Evolutionary conservation across 2,113 vertebrate genomes (phyloP).

Genomic region (Pseudorhombus dupliciocellatus): DNA sequence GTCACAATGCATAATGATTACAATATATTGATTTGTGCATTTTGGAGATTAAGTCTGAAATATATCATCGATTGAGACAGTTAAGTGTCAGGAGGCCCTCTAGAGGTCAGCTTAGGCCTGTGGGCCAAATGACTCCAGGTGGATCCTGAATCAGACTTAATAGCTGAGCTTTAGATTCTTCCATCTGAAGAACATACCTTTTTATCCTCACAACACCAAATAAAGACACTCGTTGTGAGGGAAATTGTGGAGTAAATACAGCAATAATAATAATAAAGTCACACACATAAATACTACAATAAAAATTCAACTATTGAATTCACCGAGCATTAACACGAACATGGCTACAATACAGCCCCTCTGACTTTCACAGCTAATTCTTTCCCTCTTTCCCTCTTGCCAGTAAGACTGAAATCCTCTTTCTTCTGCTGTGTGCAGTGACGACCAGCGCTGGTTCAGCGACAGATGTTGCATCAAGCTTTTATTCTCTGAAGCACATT

Average conservation of each 20-base stretch:
- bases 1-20: neutral
- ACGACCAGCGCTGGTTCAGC: neutral
- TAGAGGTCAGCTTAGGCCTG: constrained; percentile 12
- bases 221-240: neutral
- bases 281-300: too few relatives aligned
- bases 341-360: neutral
- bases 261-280: neutral
- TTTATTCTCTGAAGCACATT: neutral
- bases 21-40: constrained; percentile 10
- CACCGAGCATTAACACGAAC: neutral
- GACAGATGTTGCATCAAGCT: neutral
- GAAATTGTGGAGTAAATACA: constrained; percentile 2
- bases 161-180: neutral
- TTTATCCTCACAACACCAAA: neutral
- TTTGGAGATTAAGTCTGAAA: constrained; percentile 1
- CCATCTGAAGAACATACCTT: neutral
- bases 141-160: neutral
- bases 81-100: constrained; percentile 9
- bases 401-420: too few relatives aligned
- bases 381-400: too few relatives aligned
- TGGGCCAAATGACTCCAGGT: neutral
- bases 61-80: neutral
- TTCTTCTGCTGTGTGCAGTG: neutral
- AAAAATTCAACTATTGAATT: too few relatives aligned
- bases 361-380: too few relatives aligned